phyloP scores from a whole-genome alignment of 2,113 vertebrate genomes.

The Gobiocypris rarus region DNA sequence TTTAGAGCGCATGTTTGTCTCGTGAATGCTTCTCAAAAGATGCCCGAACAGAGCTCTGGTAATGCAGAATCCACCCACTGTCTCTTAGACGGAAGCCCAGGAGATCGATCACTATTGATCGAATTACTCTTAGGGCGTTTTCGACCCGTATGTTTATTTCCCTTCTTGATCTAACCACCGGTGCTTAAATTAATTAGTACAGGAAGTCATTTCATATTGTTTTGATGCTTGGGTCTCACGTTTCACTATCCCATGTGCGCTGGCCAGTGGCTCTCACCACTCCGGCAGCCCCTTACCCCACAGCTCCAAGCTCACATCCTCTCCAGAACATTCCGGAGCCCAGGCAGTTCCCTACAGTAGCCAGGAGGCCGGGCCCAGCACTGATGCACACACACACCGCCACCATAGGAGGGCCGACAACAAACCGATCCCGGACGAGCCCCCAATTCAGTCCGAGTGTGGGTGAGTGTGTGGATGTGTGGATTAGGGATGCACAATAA shows the following conservation, averaged over 20 bases:
- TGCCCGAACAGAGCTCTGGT: not conserved
- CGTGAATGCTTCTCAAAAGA: not conserved
- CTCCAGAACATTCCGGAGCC: constrained; percentile 90
- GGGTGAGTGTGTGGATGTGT: constrained; percentile 77
- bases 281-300: constrained; percentile 89
- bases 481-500: too few relatives aligned
- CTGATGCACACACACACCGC: constrained; percentile 72
- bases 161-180: not conserved
- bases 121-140: not conserved
- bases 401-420: constrained; percentile 56
- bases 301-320: constrained; percentile 83
- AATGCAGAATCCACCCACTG: not conserved
- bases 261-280: constrained; percentile 88
- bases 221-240: constrained; percentile 11
- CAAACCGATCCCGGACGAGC: constrained; percentile 76
- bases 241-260: constrained; percentile 53
- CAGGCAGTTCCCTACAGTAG: constrained; percentile 77
- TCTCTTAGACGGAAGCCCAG: not conserved
- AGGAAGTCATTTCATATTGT: not conserved
- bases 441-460: constrained; percentile 83
- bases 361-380: constrained; percentile 77
- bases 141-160: not conserved
- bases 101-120: not conserved
- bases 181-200: not conserved
- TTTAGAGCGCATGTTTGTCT: constrained; percentile 5